phyloP scores from a whole-genome alignment of 2,113 vertebrate species.

The Pogona vitticeps region DNA sequence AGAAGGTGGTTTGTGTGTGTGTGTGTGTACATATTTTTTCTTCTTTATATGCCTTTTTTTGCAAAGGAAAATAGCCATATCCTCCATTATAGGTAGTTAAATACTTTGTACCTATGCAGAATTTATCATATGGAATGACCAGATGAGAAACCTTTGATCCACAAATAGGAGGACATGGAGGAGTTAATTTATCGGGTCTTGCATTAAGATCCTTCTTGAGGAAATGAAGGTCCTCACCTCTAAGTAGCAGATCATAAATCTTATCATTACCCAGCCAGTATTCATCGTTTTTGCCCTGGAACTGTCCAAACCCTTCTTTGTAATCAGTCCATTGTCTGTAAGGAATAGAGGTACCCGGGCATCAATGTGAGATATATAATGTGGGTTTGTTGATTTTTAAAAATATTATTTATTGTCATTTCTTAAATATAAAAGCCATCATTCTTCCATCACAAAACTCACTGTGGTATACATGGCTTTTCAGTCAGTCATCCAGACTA shows the following conservation, averaged over 20 bases:
- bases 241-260: constrained; percentile 80
- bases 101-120: not conserved
- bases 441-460: not conserved
- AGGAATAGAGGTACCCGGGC: constrained; percentile 7
- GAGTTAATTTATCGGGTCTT: not conserved
- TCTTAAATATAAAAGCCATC: not conserved
- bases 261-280: constrained; percentile 91
- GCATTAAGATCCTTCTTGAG: not conserved
- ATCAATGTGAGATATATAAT: not conserved
- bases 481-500: not conserved
- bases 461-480: too few relatives aligned
- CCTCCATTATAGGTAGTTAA: not conserved
- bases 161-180: not conserved
- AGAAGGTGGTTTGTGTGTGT: too few relatives aligned
- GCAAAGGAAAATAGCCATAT: not conserved
- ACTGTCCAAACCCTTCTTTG: constrained; percentile 87
- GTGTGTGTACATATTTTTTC: too few relatives aligned
- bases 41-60: too few relatives aligned
- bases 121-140: not conserved
- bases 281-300: constrained; percentile 86
- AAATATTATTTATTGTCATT: not conserved
- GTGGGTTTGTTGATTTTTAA: not conserved
- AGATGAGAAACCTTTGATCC: not conserved
- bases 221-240: constrained; percentile 69
- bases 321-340: constrained; percentile 90